Evolutionary conservation across 2,888 invertebrate species (phyloP).

Genomic region (Pemphredon lugubris): DNA sequence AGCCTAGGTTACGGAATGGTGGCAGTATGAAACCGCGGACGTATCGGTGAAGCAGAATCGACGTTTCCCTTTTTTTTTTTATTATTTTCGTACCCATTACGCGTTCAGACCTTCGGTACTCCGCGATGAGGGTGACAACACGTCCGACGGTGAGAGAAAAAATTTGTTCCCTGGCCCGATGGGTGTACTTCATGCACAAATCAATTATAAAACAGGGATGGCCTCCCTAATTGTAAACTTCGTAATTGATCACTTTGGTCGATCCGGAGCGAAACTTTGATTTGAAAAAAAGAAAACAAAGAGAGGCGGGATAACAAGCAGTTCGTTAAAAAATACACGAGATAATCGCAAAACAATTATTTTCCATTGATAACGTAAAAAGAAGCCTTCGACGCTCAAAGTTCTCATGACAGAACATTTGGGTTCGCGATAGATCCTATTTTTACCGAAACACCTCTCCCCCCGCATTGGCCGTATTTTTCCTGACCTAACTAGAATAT

Average conservation of each 20-base stretch:
- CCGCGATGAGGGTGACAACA: constrained; percentile 24
- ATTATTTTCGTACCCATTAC: too few species aligned
- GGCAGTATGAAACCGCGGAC: constrained; percentile 41
- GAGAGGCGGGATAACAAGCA: constrained; percentile 17
- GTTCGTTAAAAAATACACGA: too few species aligned
- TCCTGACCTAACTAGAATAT: constrained; percentile 3
- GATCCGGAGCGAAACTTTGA: too few species aligned
- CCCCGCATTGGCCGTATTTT: constrained; percentile 8
- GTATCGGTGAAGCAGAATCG: constrained; percentile 12
- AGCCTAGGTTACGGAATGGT: constrained; percentile 62
- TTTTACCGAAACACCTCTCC: neutral
- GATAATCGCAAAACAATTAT: neutral
- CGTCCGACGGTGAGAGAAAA: constrained; percentile 20
- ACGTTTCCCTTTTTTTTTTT: neutral
- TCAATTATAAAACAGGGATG: neutral
- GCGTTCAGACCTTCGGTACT: constrained; percentile 20
- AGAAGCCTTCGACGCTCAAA: constrained; percentile 11
- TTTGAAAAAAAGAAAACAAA: too few species aligned
- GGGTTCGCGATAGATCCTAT: constrained; percentile 28
- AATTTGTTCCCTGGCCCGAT: constrained; percentile 16
- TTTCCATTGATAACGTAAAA: neutral
- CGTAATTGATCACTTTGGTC: too few species aligned
- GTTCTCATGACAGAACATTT: constrained; percentile 49
- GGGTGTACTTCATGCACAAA: constrained; percentile 16
- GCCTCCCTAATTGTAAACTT: too few species aligned